Evolutionary conservation across 2,888 invertebrate genomes (phyloP).

Genomic region (Chalcosyrphus nemorum): DNA sequence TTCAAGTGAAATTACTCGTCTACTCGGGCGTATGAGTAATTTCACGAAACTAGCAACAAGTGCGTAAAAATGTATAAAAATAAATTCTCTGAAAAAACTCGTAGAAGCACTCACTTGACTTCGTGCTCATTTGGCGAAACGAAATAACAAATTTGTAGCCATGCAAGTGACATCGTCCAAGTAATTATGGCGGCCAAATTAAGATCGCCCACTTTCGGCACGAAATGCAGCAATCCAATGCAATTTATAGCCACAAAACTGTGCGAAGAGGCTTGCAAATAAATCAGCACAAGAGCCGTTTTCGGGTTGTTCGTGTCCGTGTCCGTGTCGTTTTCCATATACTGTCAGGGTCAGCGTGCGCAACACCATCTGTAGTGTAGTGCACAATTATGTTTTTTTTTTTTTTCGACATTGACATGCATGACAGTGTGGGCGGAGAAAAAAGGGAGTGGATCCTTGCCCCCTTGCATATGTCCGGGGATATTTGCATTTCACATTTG

Average conservation of each 20-base stretch:
- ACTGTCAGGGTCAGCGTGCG: conserved; percentile 13
- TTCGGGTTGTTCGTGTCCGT: no score
- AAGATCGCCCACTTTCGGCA: conserved; percentile 15
- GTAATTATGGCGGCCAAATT: not conserved
- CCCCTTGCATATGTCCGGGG: no score
- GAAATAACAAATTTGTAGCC: not conserved
- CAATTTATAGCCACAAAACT: not conserved
- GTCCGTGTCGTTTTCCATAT: not conserved
- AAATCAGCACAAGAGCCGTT: conserved; percentile 17
- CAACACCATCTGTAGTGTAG: not conserved
- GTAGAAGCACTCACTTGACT: not conserved
- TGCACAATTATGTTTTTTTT: not conserved
- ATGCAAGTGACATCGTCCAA: not conserved
- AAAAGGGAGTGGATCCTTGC: no score
- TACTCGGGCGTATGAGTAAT: no score
- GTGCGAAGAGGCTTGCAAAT: not conserved
- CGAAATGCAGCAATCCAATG: not conserved
- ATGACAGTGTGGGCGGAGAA: not conserved
- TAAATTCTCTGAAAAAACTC: no score
- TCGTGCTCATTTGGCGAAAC: not conserved
- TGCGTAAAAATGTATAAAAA: not conserved
- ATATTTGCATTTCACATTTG: not conserved
- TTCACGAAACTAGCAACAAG: no score
- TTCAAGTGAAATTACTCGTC: no score
- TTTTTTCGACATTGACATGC: not conserved